Evolutionary conservation across 2,888 invertebrate species (phyloP).

Genomic region (Timandra comae): DNA sequence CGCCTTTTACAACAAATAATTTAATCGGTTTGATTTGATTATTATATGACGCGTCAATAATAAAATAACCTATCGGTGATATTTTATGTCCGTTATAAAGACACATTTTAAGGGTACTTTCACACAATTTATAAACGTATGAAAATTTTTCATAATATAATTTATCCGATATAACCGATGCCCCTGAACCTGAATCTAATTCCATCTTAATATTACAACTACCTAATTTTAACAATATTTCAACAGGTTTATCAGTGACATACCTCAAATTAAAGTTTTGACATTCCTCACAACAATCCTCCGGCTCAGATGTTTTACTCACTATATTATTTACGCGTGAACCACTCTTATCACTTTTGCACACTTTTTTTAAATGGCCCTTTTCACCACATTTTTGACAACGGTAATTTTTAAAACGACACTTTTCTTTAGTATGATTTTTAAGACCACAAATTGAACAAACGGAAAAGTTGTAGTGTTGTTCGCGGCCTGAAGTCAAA

Average conservation of each 20-base stretch:
- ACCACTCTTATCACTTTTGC: background rate
- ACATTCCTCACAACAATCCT: background rate
- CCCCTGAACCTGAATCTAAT: too few species aligned
- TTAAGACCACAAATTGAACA: background rate
- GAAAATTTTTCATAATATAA: background rate
- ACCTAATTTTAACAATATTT: background rate
- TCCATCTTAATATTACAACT: background rate
- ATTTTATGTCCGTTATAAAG: too few species aligned
- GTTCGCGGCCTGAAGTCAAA: too few species aligned
- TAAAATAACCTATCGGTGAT: background rate
- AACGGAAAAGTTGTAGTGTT: background rate
- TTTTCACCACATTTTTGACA: slow-evolving; percentile 6
- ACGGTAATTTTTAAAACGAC: slow-evolving; percentile 4
- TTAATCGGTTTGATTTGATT: background rate
- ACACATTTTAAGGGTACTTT: slow-evolving; percentile 1
- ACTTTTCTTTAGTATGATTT: slow-evolving; percentile 2
- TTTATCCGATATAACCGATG: slow-evolving; percentile 1
- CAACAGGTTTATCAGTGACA: background rate
- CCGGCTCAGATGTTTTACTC: background rate
- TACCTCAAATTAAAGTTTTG: slow-evolving; percentile 3
- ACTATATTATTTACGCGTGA: background rate
- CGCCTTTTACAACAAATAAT: background rate
- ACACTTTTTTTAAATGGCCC: too few species aligned
- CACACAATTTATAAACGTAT: background rate
- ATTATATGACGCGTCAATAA: background rate